Evolutionary conservation across 2,888 invertebrate genomes (phyloP).

Genomic region (Hypercompe scribonia): DNA sequence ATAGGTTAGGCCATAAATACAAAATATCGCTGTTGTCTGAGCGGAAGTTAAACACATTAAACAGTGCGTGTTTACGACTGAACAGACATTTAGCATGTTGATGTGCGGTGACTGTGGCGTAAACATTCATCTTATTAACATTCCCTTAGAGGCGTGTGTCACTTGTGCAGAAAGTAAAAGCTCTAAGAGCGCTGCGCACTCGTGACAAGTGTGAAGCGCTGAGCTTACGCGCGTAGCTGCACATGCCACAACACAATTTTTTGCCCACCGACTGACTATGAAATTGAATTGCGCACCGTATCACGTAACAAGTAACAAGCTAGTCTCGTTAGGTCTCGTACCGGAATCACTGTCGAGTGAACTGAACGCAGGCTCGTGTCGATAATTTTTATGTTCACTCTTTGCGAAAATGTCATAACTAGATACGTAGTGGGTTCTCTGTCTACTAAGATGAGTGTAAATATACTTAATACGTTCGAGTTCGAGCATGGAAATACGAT

Average conservation of each 20-base stretch:
- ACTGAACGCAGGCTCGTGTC: conserved; percentile 1
- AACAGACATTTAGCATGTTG: neutral
- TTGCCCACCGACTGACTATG: conserved; percentile 28
- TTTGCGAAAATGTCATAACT: neutral
- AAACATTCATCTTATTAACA: conserved; percentile 11
- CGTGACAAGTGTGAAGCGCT: neutral
- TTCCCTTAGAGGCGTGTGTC: conserved; percentile 21
- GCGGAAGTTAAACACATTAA: neutral
- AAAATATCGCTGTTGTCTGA: neutral
- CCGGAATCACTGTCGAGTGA: conserved; percentile 8
- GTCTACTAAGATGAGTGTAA: neutral
- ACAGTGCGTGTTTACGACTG: neutral
- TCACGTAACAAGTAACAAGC: conserved; percentile 21
- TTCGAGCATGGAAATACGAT: too few relatives aligned
- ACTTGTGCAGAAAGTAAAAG: conserved; percentile 43
- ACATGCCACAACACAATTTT: conserved; percentile 23
- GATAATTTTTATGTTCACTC: neutral
- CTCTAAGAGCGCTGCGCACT: conserved; percentile 18
- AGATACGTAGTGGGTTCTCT: too few relatives aligned
- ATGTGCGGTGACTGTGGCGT: neutral
- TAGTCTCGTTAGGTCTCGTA: neutral
- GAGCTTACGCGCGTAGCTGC: neutral
- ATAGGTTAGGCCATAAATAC: too few relatives aligned
- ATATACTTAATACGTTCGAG: too few relatives aligned
- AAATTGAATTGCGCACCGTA: conserved; percentile 18